Evolutionary conservation across 2,888 invertebrate species (phyloP).

Genomic region (Xestobium rufovillosum): DNA sequence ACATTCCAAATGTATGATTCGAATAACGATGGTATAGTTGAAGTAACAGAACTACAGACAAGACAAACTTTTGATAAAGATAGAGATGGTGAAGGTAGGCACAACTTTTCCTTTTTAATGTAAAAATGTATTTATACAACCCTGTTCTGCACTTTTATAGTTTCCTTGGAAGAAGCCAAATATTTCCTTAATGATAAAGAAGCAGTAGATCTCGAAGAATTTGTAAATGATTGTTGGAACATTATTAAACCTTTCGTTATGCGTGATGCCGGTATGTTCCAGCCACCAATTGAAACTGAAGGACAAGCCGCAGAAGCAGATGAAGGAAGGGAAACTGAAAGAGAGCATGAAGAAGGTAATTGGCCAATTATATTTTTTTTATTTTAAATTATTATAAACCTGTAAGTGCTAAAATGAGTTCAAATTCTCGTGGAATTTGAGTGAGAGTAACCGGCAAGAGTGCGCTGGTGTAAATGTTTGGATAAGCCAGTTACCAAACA

Average conservation of each 20-base stretch:
- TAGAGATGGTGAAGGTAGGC: constrained; percentile 62
- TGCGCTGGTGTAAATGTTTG: no score
- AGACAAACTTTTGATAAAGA: constrained; percentile 80
- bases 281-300: constrained; percentile 44
- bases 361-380: constrained; percentile 15
- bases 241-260: constrained; percentile 71
- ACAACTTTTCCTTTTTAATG: constrained; percentile 7
- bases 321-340: constrained; percentile 26
- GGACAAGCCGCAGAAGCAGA: constrained; percentile 29
- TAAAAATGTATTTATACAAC: constrained; percentile 8
- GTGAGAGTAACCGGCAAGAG: no score
- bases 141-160: constrained; percentile 35
- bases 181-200: constrained; percentile 63
- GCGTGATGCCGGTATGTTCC: constrained; percentile 65
- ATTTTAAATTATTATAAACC: constrained; percentile 5
- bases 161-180: constrained; percentile 80
- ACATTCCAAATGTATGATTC: constrained; percentile 74
- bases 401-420: constrained; percentile 9
- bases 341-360: constrained; percentile 22
- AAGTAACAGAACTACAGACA: constrained; percentile 60
- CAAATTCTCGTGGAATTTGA: no score
- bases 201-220: constrained; percentile 60
- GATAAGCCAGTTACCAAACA: no score
- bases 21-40: constrained; percentile 69
- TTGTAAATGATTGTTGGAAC: constrained; percentile 64